phyloP scores from a whole-genome alignment of 2,797 vertebrate species.

The Sebastes ruberrimus region DNA sequence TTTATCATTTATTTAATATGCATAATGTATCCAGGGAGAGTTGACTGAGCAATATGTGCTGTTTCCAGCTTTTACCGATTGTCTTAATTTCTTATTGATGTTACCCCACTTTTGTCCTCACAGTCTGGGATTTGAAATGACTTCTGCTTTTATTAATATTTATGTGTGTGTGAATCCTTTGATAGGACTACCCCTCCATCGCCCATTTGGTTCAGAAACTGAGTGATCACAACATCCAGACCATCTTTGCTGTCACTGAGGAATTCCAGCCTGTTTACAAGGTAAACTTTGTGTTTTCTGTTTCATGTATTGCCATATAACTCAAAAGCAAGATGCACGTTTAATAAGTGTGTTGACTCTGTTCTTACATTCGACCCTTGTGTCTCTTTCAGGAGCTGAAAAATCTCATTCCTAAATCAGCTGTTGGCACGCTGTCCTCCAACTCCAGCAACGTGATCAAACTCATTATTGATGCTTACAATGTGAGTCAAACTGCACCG shows the following conservation, averaged over 20 bases:
- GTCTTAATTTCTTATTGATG: background rate
- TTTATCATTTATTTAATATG: background rate
- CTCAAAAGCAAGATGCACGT: background rate
- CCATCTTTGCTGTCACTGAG: slow-evolving; percentile 97
- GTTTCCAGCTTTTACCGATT: background rate
- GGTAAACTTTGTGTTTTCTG: slow-evolving; percentile 72
- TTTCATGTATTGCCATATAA: too few species aligned
- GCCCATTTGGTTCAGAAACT: slow-evolving; percentile 98
- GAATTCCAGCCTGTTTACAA: slow-evolving; percentile 98
- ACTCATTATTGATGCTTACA: slow-evolving; percentile 97
- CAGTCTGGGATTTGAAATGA: background rate
- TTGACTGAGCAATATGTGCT: background rate
- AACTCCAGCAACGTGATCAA: slow-evolving; percentile 99
- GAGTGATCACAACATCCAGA: slow-evolving; percentile 98
- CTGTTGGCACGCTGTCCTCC: slow-evolving; percentile 93
- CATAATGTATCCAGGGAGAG: background rate
- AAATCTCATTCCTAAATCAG: slow-evolving; percentile 98
- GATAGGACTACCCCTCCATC: slow-evolving; percentile 97
- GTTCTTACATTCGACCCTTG: background rate
- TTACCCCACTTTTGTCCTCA: background rate
- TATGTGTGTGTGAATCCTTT: background rate
- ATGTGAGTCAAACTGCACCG: slow-evolving; percentile 84
- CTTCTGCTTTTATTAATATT: background rate
- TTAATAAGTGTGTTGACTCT: background rate
- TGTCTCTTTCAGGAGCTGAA: slow-evolving; percentile 89